These are phyloP conservation scores for Zaprionus camerounensis DNA, from an alignment of 1,140 invertebrate species.

Conservation along the genomic window DNA sequence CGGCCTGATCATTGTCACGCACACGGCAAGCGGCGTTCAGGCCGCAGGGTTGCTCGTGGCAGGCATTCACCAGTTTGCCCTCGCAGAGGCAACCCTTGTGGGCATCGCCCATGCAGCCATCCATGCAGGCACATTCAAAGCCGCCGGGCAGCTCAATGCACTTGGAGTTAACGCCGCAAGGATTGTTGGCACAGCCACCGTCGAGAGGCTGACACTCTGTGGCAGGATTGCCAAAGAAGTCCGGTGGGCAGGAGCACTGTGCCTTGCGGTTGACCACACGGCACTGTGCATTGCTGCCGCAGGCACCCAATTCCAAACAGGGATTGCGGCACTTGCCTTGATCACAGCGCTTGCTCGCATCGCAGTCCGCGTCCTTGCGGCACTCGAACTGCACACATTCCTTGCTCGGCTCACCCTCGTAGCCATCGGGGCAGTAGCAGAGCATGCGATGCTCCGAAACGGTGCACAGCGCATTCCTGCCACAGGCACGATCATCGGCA, in stretches of 20 bases:
- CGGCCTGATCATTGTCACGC: constrained; percentile 87
- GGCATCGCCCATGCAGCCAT: constrained; percentile 93
- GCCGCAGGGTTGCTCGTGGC: constrained; percentile 91
- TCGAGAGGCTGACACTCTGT: constrained; percentile 88
- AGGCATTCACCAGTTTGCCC: constrained; percentile 87
- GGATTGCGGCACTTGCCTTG: constrained; percentile 92
- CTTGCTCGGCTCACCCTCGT: constrained; percentile 90
- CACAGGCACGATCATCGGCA: constrained; percentile 87
- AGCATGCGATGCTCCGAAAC: constrained; percentile 91
- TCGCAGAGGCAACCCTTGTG: constrained; percentile 91
- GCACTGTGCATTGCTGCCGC: constrained; percentile 94
- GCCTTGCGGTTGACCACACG: constrained; percentile 90
- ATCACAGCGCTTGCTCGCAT: constrained; percentile 90
- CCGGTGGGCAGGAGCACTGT: constrained; percentile 93
- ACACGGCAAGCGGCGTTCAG: constrained; percentile 92
- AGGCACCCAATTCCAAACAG: constrained; percentile 90
- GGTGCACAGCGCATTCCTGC: constrained; percentile 90
- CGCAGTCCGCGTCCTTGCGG: constrained; percentile 90
- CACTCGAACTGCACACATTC: constrained; percentile 92
- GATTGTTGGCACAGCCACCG: constrained; percentile 90
- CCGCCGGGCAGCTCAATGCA: constrained; percentile 90
- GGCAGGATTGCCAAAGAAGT: constrained; percentile 92
- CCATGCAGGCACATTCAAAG: constrained; percentile 91
- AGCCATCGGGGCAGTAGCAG: constrained; percentile 94
- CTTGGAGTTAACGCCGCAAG: constrained; percentile 93